A percentile compares a stretch with the other conserved stretches of the same genome.
These are phyloP conservation scores for Acrossocheilus fasciatus DNA, from an alignment of 2,797 vertebrate species.

Conservation along the genomic window DNA sequence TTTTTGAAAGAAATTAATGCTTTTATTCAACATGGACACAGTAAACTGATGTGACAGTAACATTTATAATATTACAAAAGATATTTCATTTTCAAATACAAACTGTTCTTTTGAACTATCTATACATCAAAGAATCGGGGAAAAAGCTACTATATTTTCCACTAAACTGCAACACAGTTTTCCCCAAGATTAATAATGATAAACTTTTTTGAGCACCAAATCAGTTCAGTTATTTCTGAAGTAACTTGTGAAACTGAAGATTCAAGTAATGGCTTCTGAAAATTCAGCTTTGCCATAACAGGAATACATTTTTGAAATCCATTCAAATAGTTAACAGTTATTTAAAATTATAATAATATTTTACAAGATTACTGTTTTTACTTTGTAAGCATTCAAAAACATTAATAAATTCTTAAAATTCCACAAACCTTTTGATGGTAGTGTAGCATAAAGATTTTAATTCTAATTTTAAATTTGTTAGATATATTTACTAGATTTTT, in stretches of 20 bases:
- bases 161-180: not conserved
- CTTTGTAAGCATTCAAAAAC: not conserved
- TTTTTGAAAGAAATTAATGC: not conserved
- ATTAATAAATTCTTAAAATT: not conserved
- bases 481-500: not conserved
- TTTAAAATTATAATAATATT: not conserved
- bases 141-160: not conserved
- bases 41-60: not conserved
- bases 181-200: not conserved
- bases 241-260: not conserved
- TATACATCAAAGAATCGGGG: not conserved
- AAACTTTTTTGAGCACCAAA: no score
- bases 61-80: not conserved
- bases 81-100: not conserved
- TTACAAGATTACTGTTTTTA: not conserved
- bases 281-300: not conserved
- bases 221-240: not conserved
- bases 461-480: not conserved
- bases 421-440: not conserved
- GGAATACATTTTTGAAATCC: not conserved
- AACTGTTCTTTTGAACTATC: not conserved
- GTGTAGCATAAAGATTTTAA: not conserved
- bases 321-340: not conserved
- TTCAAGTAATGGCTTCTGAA: not conserved
- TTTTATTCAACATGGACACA: not conserved